Conservation (phyloP, 2,113 vertebrate genomes). For the Propithecus coquereli region DNA sequence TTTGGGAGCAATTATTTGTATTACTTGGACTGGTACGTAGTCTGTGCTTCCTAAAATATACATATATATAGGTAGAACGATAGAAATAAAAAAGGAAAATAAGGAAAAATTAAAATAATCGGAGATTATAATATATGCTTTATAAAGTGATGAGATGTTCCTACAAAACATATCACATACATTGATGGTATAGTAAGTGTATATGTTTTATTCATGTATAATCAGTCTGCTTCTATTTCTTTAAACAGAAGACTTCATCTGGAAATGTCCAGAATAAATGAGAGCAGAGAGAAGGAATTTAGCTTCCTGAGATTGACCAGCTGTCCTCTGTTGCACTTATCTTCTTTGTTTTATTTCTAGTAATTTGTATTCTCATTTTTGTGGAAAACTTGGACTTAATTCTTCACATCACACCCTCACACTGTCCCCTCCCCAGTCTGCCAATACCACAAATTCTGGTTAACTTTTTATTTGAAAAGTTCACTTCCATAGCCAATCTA, state of each 20-base stretch:
- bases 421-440: neutral
- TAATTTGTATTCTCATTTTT: neutral
- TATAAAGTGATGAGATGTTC: neutral
- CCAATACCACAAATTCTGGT: neutral
- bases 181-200: neutral
- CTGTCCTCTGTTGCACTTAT: neutral
- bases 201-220: neutral
- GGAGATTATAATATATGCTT: neutral
- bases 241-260: neutral
- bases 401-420: neutral
- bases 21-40: neutral
- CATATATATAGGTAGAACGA: neutral
- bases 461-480: neutral
- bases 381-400: neutral
- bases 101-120: neutral
- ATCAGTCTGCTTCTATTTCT: neutral
- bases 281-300: neutral
- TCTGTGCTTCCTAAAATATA: neutral
- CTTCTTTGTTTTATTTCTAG: neutral
- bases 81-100: neutral
- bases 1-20: neutral
- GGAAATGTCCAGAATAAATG: neutral
- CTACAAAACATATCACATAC: neutral
- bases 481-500: no score
- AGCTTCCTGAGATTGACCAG: neutral